These are phyloP conservation scores for Epinephelus fuscoguttatus DNA, from an alignment of 2,113 vertebrate genomes.

Conservation along the genomic window DNA sequence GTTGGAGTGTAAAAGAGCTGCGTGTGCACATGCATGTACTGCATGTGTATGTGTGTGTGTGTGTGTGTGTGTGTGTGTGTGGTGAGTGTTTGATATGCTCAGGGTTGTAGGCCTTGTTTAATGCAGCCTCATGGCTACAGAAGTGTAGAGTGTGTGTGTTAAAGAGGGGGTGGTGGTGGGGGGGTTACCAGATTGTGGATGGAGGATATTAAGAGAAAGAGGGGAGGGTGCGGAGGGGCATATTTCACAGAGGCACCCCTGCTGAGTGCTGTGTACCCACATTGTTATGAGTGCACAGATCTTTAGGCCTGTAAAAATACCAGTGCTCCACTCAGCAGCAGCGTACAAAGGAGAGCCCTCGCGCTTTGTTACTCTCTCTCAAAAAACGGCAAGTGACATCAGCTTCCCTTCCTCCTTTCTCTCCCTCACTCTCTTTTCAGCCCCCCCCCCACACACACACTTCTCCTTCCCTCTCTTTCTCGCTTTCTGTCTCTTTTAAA, in stretches of 20 bases:
- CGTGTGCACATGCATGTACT: constrained; percentile 80
- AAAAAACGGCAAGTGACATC: constrained; percentile 78
- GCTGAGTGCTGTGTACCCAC: constrained; percentile 91
- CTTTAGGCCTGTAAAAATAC: constrained; percentile 93
- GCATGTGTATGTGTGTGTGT: constrained; percentile 69
- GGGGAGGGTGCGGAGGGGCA: constrained; percentile 88
- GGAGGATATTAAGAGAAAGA: constrained; percentile 83
- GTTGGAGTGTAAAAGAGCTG: constrained; percentile 73
- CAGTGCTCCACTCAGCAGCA: constrained; percentile 85
- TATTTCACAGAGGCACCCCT: constrained; percentile 91
- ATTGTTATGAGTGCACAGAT: constrained; percentile 90
- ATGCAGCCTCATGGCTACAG: constrained; percentile 88
- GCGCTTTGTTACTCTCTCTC: constrained; percentile 77
- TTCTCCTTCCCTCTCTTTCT: constrained; percentile 16
- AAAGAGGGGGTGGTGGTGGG: constrained; percentile 67
- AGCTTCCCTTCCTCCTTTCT: constrained; percentile 63
- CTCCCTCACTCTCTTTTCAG: not conserved
- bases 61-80: constrained; percentile 56
- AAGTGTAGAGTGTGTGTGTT: constrained; percentile 36
- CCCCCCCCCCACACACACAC: not conserved
- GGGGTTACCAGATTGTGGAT: constrained; percentile 89
- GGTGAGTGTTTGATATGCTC: constrained; percentile 83
- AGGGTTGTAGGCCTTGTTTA: constrained; percentile 91
- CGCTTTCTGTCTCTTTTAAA: constrained; percentile 61
- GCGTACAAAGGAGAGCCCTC: constrained; percentile 81